Evolutionary conservation across 2,888 invertebrate genomes (phyloP), one percentile per base, ranked within the genome.

Genomic region (Taphrorychus bicolor): DNA sequence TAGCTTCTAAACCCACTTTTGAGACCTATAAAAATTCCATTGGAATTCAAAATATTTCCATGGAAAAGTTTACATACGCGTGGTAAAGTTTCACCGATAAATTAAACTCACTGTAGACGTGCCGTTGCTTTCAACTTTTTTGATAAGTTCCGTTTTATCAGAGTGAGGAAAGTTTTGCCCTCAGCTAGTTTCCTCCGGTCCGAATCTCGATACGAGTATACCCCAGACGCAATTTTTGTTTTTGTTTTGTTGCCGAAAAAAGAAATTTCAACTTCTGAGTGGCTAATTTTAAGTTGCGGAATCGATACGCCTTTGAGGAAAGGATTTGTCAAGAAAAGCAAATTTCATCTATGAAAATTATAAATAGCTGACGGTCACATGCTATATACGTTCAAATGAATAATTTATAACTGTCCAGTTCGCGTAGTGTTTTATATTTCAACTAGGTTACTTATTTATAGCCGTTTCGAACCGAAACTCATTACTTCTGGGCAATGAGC

Each of bases 91-190:
- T 59, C 23, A 59, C 32, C 65, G 59, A 65, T 65, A 65, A 65
- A 65, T 65, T 65, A 59, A 59, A 64, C 64, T 64, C 53, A 58
- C 40, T 52, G 58, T 64, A 51, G 59, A 64, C 64, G 64, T 64
- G 64, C 52, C 42, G 53, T 59, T 59, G 58, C 59, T 51, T 40
- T 58, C 41, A 58, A 59, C 42, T 64, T 58, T 64, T 64, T 58
- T 64, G 56, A 63, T 63, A 62, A 49, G 57, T 63, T 63, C 56
- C 63, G 57, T 63, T 63, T 63, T 63, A 63, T 63, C 63, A 63
- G 57, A 63, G 56, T 63, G 57, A 21, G 21, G 49, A 63, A 63
- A 63, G 63, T 63, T 63, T 63, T 57, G 32, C 63, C 57, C 60
- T 49, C 14, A 63, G 56, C 63, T 56, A 57, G 63, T 56, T 56